These are phyloP conservation scores for Rhinopomastus cyanomelas DNA, from an alignment of 2,113 vertebrate species.

Conservation along the genomic window DNA sequence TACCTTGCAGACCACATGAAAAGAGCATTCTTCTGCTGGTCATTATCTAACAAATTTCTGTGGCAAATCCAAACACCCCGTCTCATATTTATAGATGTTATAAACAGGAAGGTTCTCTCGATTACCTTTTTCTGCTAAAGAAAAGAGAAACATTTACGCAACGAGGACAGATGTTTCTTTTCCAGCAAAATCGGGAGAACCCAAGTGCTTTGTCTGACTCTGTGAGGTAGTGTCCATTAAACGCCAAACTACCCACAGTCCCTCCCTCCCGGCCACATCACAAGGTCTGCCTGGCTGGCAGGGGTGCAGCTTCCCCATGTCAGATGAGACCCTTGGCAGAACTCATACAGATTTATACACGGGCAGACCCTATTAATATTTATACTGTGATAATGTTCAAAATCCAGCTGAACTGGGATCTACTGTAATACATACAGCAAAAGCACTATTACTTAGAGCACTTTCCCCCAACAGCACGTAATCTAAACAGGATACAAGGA, in stretches of 20 bases:
- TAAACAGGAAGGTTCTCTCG: slow-evolving; percentile 61
- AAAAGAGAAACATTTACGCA: slow-evolving; percentile 52
- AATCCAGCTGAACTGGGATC: neutral
- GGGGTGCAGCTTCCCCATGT: neutral
- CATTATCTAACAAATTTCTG: neutral
- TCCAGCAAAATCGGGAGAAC: slow-evolving; percentile 1
- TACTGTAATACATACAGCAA: neutral
- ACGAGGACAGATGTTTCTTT: slow-evolving; percentile 29
- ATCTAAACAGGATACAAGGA: neutral
- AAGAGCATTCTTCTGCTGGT: neutral
- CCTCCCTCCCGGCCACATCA: neutral
- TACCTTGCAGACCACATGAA: neutral
- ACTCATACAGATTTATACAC: neutral
- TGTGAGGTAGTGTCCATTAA: neutral
- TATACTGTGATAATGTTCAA: neutral
- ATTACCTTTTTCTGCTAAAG: slow-evolving; percentile 31
- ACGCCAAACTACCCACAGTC: neutral
- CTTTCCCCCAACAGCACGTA: neutral
- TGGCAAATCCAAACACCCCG: slow-evolving; percentile 40
- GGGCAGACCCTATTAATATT: neutral
- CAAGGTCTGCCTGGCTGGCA: neutral
- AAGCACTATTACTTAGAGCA: neutral
- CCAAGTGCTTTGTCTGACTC: neutral
- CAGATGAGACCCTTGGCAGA: neutral
- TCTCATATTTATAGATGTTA: slow-evolving; percentile 57